These are phyloP conservation scores for Sinocyclocheilus anophthalmus DNA, from an alignment of 2,113 vertebrate genomes.

Conservation along the genomic window DNA sequence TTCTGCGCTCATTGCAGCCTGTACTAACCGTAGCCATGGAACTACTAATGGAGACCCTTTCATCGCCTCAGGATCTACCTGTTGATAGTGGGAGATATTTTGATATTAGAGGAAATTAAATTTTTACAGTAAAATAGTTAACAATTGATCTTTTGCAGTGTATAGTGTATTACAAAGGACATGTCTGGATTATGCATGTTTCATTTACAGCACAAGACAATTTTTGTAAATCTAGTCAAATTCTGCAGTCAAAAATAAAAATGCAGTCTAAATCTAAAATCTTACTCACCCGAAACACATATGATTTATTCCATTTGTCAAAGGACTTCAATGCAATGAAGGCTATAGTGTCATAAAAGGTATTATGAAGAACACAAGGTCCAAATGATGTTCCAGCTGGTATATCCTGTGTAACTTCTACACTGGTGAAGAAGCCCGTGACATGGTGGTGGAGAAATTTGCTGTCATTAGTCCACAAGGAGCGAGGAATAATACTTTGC, in stretches of 20 bases:
- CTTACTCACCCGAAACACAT: constrained; percentile 82
- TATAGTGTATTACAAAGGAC: background rate
- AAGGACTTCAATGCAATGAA: constrained; percentile 87
- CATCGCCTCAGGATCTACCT: constrained; percentile 83
- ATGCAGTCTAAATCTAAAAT: no score
- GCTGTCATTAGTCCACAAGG: constrained; percentile 80
- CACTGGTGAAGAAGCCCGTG: constrained; percentile 79
- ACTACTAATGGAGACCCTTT: constrained; percentile 77
- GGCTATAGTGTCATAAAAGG: constrained; percentile 84
- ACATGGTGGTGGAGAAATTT: constrained; percentile 82
- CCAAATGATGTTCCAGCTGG: constrained; percentile 82
- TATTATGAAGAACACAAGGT: constrained; percentile 83
- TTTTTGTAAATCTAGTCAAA: background rate
- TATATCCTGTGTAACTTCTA: constrained; percentile 85
- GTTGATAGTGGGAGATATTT: constrained; percentile 53
- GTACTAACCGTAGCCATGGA: constrained; percentile 85
- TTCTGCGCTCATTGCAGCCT: constrained; percentile 81
- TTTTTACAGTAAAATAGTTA: background rate
- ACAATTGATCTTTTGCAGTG: background rate
- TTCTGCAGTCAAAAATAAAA: no score
- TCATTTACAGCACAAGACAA: background rate
- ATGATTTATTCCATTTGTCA: constrained; percentile 78
- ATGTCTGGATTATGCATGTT: background rate
- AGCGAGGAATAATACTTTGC: constrained; percentile 76
- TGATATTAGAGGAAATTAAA: background rate